Base-by-base conservation (phyloP, 2,113 vertebrate genomes). In the Callionymus lyra region DNA sequence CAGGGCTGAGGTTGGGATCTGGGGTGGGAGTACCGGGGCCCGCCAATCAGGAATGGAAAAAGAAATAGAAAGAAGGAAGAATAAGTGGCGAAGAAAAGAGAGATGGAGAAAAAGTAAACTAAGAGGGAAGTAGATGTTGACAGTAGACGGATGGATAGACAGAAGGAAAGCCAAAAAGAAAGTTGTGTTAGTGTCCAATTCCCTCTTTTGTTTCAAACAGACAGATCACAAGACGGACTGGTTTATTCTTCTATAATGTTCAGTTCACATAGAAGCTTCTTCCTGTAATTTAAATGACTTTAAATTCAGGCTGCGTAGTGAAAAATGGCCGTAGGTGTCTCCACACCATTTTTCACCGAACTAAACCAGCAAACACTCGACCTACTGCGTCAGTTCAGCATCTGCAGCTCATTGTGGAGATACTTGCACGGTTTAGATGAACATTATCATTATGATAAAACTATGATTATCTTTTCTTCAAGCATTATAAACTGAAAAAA, bases 1-100 rank as follows among this genome's bases (percentile, higher is more conserved):
- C 86, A 63, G 74, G 81, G 76, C 72, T 61, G 65, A 85, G 50
- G 68, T 90, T 82, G 59, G 73, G 74, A 62, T 74, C 65, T 74
- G 16, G 42, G 40, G 16, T 12, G 32, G 39, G 34, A 19, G 1
- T 31, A n/a, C 16, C 34, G 66, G 42, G 71, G 46, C 55, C 45
- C 40, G 50, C 50, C 70, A 74, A 57, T 51, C 44, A 44, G 47
- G 31, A 34, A 33, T 12, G 36, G 31, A 31, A 37, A 73, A 40
- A 36, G 1, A 18, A 21, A 51, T 31, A 12, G 38, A 19, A 8
- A 8, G 13, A 31, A 41, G 36, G 16, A 32, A 46, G 47, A 37
- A 53, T 32, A 32, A 56, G 34, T 71, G 27, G 52, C 38, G 51
- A 11, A 52, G 31, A 48, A 1, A 21, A 32, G 11, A 44, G 16